phyloP scores from a whole-genome alignment of 2,888 invertebrate species.

The Cataglyphis albicans region DNA sequence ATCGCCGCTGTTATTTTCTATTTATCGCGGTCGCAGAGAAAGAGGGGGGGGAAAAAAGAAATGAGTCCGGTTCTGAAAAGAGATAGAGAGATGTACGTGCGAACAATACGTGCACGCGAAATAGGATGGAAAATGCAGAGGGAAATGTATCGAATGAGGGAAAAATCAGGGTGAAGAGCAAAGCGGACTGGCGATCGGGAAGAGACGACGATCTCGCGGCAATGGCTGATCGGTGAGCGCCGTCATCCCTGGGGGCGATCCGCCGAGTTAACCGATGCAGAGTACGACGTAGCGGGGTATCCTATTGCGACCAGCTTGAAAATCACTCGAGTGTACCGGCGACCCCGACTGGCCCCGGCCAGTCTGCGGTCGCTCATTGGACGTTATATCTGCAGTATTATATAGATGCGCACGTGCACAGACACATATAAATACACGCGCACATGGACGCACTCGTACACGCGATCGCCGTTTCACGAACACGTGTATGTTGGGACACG shows the following conservation, averaged over 20 bases:
- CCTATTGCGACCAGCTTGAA: constrained; percentile 77
- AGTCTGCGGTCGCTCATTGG: constrained; percentile 66
- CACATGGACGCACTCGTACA: background rate
- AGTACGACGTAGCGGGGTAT: constrained; percentile 70
- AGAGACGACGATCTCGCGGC: constrained; percentile 13
- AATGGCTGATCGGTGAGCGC: constrained; percentile 47
- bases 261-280: constrained; percentile 74
- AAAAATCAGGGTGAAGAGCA: constrained; percentile 26
- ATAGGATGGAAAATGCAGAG: background rate
- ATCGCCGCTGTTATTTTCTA: constrained; percentile 55
- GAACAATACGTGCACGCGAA: background rate
- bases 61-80: background rate
- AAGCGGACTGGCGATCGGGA: constrained; percentile 15
- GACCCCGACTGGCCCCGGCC: constrained; percentile 54
- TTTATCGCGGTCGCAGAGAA: constrained; percentile 34
- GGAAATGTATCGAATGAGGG: constrained; percentile 20
- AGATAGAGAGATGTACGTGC: background rate
- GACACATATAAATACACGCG: background rate
- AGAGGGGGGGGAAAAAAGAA: background rate
- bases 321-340: constrained; percentile 73
- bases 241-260: constrained; percentile 67
- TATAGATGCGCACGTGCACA: constrained; percentile 41
- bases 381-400: constrained; percentile 69
- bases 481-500: constrained; percentile 31
- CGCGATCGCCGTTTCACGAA: constrained; percentile 13